Base-by-base conservation (phyloP, 2,113 vertebrate genomes). In the Panthera leo region DNA sequence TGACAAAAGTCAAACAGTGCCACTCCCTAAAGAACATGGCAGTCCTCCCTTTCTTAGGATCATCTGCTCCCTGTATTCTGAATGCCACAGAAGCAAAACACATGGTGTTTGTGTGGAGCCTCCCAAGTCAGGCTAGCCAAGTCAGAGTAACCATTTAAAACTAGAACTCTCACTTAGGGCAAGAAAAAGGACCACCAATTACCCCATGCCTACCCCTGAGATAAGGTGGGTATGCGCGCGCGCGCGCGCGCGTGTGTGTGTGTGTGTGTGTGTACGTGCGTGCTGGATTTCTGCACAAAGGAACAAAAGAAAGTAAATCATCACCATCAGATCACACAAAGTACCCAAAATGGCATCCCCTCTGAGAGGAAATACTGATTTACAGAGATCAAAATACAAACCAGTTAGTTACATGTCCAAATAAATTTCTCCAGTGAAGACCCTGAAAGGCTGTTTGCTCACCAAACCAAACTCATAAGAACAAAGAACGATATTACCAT, bases 31-130 rank as follows among this genome's bases (percentile, higher is more conserved):
- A 91, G 61, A 94, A 55, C 34, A 95, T 39, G 27, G 13, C 34
- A 73, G 27, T 3, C 63, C 23, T 82, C 67, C 83, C 87, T 67
- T 29, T 76, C 90, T 73, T 11, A 4, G 27, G 15, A 75, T 10
- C 65, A 61, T 15, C 34, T 16, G 13, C 91, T 79, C 58, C 42
- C 45, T 11, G 1, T 51, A 65, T 34, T 55, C 70, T 36, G 8
- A 39, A 87, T 63, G 36, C 75, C 58, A 31, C 21, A 13, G 48
- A 94, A 94, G 45, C 31, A 80, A 85, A 95, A 71, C 48, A 91
- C 36, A 82, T 12, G 36, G 5, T 48, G 45, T 70, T 5, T 79
- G 14, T n/a, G n/a, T 29, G 76, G 63, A 11, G 27, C 70, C 63
- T 61, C 90, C 83, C 48, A 63, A 27, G 31, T 83, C 67, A 92